Conservation (phyloP, 2,888 invertebrate species). For the Eumerus sabulonum region DNA sequence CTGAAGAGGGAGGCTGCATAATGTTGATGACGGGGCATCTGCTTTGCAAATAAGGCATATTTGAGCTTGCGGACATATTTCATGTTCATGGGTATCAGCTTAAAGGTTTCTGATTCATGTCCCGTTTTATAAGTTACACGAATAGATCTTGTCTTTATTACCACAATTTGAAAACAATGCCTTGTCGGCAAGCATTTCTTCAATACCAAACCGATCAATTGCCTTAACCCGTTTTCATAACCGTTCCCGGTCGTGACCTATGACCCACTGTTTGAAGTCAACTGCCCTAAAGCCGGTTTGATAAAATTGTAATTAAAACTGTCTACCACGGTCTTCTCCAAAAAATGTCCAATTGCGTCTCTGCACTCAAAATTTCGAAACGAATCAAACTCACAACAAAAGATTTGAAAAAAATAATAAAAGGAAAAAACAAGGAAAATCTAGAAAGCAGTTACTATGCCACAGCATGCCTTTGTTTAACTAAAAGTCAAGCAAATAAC, state of each 20-base stretch:
- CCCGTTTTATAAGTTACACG: too few species aligned
- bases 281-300: conserved; percentile 39
- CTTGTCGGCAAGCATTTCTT: conserved; percentile 52
- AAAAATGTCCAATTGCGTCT: conserved; percentile 18
- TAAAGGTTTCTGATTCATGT: too few species aligned
- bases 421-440: too few species aligned
- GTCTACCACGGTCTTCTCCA: conserved; percentile 47
- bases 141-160: too few species aligned
- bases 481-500: conserved; percentile 59
- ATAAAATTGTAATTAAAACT: conserved; percentile 68
- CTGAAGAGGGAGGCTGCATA: too few species aligned
- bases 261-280: conserved; percentile 10
- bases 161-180: too few species aligned
- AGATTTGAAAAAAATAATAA: conserved; percentile 22
- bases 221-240: conserved; percentile 1
- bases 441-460: conserved; percentile 42
- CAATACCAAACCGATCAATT: conserved; percentile 49
- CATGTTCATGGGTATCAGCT: too few species aligned
- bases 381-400: conserved; percentile 62
- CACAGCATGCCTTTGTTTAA: conserved; percentile 45
- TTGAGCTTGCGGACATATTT: too few species aligned
- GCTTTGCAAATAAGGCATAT: too few species aligned
- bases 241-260: too few species aligned
- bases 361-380: conserved; percentile 42
- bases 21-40: too few species aligned